Evolutionary conservation across 1,140 invertebrate species (phyloP).

Genomic region (Ruditapes philippinarum): DNA sequence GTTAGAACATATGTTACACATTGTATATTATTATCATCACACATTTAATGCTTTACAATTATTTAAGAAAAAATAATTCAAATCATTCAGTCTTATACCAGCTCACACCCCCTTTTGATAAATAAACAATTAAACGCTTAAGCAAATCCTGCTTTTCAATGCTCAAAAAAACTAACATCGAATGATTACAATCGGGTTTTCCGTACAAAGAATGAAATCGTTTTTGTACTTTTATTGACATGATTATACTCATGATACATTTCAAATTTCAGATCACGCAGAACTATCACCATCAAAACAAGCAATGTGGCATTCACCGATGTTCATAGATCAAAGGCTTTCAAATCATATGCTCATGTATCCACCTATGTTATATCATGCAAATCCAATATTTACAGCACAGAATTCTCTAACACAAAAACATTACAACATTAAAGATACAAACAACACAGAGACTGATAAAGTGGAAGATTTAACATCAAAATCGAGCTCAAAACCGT

Average conservation of each 20-base stretch:
- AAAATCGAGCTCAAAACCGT: background rate
- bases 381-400: background rate
- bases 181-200: no score
- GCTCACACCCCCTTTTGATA: no score
- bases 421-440: background rate
- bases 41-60: no score
- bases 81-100: no score
- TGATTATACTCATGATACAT: background rate
- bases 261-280: background rate
- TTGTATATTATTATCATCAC: no score
- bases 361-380: background rate
- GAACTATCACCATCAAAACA: conserved; percentile 25
- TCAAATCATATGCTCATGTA: conserved; percentile 2
- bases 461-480: background rate
- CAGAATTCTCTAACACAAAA: background rate
- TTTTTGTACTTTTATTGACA: no score
- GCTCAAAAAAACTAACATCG: no score
- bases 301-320: background rate
- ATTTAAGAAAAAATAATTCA: no score
- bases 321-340: background rate
- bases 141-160: no score
- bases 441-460: background rate
- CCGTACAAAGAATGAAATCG: no score
- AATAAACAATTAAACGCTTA: no score
- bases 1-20: no score